A percentile compares a stretch with the other conserved stretches of the same genome.
These are phyloP conservation scores for Alligator sinensis DNA, from an alignment of 2,113 vertebrate species.

Conservation along the genomic window DNA sequence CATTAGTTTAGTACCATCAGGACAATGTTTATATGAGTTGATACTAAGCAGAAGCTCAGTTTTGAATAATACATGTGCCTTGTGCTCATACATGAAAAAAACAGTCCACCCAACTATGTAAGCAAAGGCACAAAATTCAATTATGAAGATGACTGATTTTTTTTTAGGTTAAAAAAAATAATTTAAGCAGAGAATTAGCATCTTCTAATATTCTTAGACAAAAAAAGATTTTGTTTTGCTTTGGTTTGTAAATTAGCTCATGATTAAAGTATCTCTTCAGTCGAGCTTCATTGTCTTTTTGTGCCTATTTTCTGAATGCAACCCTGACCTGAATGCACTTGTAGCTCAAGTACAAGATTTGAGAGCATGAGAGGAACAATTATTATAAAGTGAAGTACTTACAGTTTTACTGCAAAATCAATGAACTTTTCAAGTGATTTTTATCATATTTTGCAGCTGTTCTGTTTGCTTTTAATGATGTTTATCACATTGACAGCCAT, in stretches of 20 bases:
- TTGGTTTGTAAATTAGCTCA: conserved; percentile 89
- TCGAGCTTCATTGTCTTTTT: conserved; percentile 79
- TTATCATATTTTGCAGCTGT: conserved; percentile 84
- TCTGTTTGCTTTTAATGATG: conserved; percentile 77
- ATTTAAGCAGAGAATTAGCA: conserved; percentile 82
- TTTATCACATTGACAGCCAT: conserved; percentile 65
- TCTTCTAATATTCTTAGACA: conserved; percentile 88
- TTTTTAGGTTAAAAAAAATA: conserved; percentile 74
- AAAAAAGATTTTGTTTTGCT: conserved; percentile 84
- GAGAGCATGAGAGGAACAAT: conserved; percentile 82
- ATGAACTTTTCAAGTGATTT: conserved; percentile 88
- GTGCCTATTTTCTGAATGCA: conserved; percentile 74
- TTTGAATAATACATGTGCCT: conserved; percentile 72
- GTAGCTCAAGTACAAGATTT: conserved; percentile 82
- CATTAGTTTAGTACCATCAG: conserved; percentile 48
- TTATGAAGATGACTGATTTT: conserved; percentile 79
- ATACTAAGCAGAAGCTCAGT: conserved; percentile 67
- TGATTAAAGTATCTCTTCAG: conserved; percentile 87
- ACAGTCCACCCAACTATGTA: conserved; percentile 56
- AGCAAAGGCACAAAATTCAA: conserved; percentile 81
- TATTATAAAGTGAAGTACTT: conserved; percentile 86
- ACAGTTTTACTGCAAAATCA: conserved; percentile 87
- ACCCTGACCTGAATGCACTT: conserved; percentile 82
- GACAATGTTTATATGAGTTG: conserved; percentile 54
- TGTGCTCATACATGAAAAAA: conserved; percentile 45